Base-by-base conservation (phyloP, 2,888 invertebrate species). In the Operophtera brumata region DNA sequence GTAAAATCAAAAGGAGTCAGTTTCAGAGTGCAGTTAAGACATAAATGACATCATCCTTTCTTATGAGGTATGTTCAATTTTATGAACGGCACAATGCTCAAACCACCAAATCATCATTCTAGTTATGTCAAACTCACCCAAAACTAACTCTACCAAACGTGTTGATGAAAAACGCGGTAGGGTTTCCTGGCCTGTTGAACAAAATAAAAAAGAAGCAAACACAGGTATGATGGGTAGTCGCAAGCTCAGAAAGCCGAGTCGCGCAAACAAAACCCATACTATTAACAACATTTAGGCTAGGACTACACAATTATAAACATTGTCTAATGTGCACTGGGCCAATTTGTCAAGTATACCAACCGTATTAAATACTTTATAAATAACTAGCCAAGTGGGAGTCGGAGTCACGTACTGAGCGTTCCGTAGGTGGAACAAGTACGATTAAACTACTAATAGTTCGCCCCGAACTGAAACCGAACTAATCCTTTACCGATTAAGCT, bases 151-250 rank as follows among this genome's bases (percentile, higher is more conserved):
- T 91, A 91, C 91, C 91, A 87, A 94, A 91, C 84, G 93, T 92
- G 92, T 93, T 93, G 91, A 93, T 92, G 91, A 93, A 91, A 92
- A 93, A 93, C 91, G 93, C 91, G 86, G 92, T 91, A 86, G 92
- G 91, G 88, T 91, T 92, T 88, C 92, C 92, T 92, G 92, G 91
- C 91, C 93, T 93, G 91, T 93, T 93, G 93, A 91, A 93, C 90
- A 93, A 92, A 92, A 91, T 85, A 86, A 86, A 87, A 64, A 89
- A 84, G 76, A 81, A 84, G 82, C 83, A 86, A 83, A 83, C 77
- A 79, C 77, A 81, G 79, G 80, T 73, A 79, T 80, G 71, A 74
- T 78, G 69, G 72, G 73, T 75, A 77, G 74, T 73, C 77, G 83
- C 82, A 87, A 87, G 88, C 87, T 75, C 66, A 71, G 60, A 69